Base-by-base conservation (phyloP, 2,113 vertebrate species). In the Anhinga anhinga region DNA sequence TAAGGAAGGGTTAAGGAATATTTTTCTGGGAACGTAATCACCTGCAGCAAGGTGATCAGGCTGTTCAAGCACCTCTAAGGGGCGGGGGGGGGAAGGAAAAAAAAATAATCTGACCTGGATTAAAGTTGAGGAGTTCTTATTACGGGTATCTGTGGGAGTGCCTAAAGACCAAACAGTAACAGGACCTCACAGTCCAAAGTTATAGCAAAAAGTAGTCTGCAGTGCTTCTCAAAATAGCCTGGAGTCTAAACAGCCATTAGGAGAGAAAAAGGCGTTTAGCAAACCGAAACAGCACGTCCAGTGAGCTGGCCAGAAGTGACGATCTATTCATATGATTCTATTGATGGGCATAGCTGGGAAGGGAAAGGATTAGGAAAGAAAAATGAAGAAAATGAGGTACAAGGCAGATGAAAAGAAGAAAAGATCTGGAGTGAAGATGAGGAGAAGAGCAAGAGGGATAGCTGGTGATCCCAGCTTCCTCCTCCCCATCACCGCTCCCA, bases 291-390 rank as follows among this genome's bases (percentile, higher is more conserved):
- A 53, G 69, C 66, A 38, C n/a, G 65, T 49, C 30, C 74, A 36
- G 65, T 2, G 62, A 76, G 76, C 42, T n/a, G 66, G 62, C 36
- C 82, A 17, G 25, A 49, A 89, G 66, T 2, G 1, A 21, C 20
- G 15, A 7, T 1, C 50, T 21, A 4, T 34, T 55, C 58, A 1
- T 0, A 32, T 5, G 50, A 49, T 8, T 56, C 15, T 40, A 69
- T 1, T 13, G 58, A 70, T 3, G 45, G 45, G 53, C 21, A 30
- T 0, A 42, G 70, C 19, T 87, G 27, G 52, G 71, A 69, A 72
- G 20, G 34, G 14, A 22, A 91, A 56, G 32, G 52, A 32, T 20
- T 2, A 14, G 30, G 61, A 42, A 30, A 65, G 16, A 40, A 76
- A 87, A 79, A 53, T 6, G 4, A 40, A 42, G 19, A 29, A 32